Evolutionary conservation across 2,888 invertebrate species (phyloP).

Genomic region (Lycocerus yunnanus): DNA sequence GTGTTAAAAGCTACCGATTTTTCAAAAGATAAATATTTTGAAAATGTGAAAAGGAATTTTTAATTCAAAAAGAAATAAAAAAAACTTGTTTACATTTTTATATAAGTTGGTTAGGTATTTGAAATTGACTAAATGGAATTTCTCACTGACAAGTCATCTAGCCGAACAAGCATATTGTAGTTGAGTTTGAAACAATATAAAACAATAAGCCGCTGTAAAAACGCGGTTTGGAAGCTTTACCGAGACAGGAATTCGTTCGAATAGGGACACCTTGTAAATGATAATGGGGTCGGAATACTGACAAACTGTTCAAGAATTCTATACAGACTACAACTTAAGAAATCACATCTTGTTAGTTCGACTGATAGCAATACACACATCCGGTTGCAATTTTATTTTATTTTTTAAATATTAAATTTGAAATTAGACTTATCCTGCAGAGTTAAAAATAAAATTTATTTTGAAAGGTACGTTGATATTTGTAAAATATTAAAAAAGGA

Average conservation of each 20-base stretch:
- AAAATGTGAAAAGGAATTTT: not conserved
- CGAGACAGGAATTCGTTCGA: constrained; percentile 14
- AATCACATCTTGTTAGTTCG: constrained; percentile 18
- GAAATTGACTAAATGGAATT: not conserved
- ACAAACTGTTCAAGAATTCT: constrained; percentile 15
- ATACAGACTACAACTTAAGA: constrained; percentile 19
- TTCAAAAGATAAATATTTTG: not conserved
- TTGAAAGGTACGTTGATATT: not conserved
- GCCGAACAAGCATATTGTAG: constrained; percentile 1
- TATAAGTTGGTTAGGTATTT: not conserved
- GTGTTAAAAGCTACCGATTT: not conserved
- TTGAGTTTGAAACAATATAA: constrained; percentile 12
- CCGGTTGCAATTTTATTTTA: constrained; percentile 1
- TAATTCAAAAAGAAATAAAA: not conserved
- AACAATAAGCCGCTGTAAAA: constrained; percentile 18
- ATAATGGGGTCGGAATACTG: constrained; percentile 16
- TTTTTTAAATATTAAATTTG: not conserved
- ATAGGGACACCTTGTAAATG: constrained; percentile 21
- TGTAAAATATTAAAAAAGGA: constrained; percentile 11
- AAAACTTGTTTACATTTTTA: not conserved
- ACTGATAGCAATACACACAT: constrained; percentile 14
- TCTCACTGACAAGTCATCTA: constrained; percentile 10
- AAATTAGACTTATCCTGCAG: not conserved
- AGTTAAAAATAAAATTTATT: not conserved
- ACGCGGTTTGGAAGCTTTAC: constrained; percentile 9